These are phyloP conservation scores for Nerophis ophidion DNA, from an alignment of 2,113 vertebrate species.

Conservation along the genomic window DNA sequence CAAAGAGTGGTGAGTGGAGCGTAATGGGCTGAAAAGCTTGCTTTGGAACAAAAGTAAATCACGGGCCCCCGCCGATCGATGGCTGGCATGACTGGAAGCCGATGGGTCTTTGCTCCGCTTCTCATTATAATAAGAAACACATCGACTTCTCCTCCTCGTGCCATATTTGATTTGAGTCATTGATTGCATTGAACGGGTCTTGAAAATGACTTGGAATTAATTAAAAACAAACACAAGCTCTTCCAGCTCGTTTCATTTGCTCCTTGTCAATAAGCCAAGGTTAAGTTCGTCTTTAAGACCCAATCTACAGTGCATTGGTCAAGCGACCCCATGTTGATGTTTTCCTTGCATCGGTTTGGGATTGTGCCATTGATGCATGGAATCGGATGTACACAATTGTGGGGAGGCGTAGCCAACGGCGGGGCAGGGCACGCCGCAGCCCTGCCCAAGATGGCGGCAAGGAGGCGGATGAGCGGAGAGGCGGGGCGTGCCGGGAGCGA, in stretches of 20 bases:
- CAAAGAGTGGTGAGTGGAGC: constrained; percentile 42
- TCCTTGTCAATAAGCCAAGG: neutral
- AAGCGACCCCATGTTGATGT: neutral
- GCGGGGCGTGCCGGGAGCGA: no score
- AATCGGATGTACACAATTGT: no score
- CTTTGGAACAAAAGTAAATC: constrained; percentile 67
- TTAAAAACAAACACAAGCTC: neutral
- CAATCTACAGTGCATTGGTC: neutral
- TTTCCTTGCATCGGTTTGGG: neutral
- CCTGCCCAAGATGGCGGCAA: no score
- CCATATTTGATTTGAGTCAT: constrained; percentile 43
- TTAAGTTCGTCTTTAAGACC: neutral
- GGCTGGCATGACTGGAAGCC: constrained; percentile 55
- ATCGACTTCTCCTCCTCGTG: constrained; percentile 40
- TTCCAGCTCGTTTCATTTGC: neutral
- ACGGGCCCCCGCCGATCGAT: constrained; percentile 57
- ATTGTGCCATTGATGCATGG: neutral
- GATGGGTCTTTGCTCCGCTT: constrained; percentile 48
- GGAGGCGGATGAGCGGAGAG: no score
- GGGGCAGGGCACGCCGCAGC: no score
- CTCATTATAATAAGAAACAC: constrained; percentile 33
- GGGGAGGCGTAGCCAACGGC: no score
- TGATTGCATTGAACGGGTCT: constrained; percentile 42
- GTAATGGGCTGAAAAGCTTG: constrained; percentile 68
- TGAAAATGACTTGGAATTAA: constrained; percentile 26